Evolutionary conservation across 2,113 vertebrate genomes (phyloP).

Genomic region (Lasiurus cinereus): DNA sequence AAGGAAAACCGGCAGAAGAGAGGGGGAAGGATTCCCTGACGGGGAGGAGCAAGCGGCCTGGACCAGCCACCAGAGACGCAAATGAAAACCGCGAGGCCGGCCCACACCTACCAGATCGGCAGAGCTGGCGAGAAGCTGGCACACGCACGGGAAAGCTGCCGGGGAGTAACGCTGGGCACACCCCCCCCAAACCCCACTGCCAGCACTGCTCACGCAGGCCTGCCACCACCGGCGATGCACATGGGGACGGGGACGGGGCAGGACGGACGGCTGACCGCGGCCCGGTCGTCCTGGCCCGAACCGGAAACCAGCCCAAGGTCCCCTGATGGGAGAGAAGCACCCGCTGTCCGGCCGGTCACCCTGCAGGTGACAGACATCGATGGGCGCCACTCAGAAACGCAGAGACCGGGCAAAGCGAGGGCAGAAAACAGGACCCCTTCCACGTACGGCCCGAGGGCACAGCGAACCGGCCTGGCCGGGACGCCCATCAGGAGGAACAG

Average conservation of each 20-base stretch:
- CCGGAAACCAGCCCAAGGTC: not conserved
- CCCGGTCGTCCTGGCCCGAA: fast-evolving
- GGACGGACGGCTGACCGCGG: fast-evolving
- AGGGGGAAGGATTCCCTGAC: not conserved
- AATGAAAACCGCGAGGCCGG: not conserved
- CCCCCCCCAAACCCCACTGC: not conserved
- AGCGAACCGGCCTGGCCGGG: no score
- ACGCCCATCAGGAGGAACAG: no score
- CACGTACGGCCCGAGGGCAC: not conserved
- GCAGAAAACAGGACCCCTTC: fast-evolving
- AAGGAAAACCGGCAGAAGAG: not conserved
- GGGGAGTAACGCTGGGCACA: not conserved
- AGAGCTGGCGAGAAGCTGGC: not conserved
- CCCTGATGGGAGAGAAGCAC: not conserved
- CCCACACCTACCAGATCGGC: not conserved
- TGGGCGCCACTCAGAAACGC: fast-evolving
- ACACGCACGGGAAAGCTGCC: not conserved
- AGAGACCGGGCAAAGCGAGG: not conserved
- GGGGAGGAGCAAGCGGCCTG: not conserved
- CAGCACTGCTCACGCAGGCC: not conserved
- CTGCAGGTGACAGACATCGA: fast-evolving
- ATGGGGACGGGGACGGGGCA: no score
- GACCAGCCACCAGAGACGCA: slow-evolving; percentile 9
- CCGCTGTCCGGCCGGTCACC: no score
- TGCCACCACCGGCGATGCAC: not conserved